Conservation (phyloP, 2,797 vertebrate species). For the Capromys pilorides region DNA sequence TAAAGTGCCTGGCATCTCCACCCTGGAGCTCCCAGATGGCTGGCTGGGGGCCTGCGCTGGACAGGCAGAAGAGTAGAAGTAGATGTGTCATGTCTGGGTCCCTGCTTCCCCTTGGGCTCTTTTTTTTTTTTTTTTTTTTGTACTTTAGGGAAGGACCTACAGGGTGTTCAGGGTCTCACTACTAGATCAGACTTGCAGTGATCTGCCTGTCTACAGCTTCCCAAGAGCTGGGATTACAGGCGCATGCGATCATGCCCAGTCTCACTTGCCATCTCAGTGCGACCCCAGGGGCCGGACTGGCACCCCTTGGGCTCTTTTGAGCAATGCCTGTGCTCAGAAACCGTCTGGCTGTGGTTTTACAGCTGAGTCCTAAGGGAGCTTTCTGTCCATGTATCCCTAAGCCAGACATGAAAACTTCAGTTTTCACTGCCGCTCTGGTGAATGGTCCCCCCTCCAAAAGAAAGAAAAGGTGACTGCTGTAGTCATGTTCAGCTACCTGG, state of each 20-base stretch:
- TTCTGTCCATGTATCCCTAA: neutral
- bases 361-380: neutral
- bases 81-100: neutral
- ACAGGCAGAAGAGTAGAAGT: neutral
- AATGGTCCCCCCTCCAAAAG: neutral
- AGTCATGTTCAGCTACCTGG: neutral
- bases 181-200: too few species aligned
- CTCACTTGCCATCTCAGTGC: too few species aligned
- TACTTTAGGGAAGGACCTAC: too few species aligned
- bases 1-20: neutral
- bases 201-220: too few species aligned
- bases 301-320: neutral
- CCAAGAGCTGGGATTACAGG: too few species aligned
- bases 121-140: neutral
- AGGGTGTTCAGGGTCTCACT: too few species aligned
- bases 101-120: neutral
- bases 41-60: neutral
- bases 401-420: neutral
- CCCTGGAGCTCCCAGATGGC: neutral
- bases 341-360: neutral
- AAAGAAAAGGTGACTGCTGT: neutral
- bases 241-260: too few species aligned
- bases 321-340: neutral
- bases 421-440: neutral
- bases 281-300: too few species aligned